These are phyloP conservation scores for Drosophila tristis DNA, from an alignment of 1,140 invertebrate species.

Conservation along the genomic window DNA sequence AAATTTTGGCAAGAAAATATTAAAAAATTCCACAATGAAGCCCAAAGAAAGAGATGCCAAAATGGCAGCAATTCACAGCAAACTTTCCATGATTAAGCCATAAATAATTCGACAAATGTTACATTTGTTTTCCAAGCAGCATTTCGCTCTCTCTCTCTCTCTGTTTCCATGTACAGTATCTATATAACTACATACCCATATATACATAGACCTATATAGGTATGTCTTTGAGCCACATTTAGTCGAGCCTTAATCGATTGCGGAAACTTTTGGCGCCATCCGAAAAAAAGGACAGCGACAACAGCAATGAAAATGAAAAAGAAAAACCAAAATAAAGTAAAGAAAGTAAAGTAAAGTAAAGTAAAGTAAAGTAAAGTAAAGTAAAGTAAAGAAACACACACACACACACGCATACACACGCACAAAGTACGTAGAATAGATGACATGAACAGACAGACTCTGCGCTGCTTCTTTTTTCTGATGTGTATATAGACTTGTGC, in stretches of 20 bases:
- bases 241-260: conserved; percentile 9
- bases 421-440: conserved; percentile 1
- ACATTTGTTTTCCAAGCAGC: conserved; percentile 30
- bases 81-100: conserved; percentile 48
- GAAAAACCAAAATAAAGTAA: background rate
- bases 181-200: too few species aligned
- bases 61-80: conserved; percentile 18
- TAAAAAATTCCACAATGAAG: conserved; percentile 44
- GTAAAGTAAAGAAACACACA: background rate
- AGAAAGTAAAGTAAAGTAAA: background rate
- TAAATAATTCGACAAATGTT: conserved; percentile 51
- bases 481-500: conserved; percentile 18
- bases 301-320: conserved; percentile 2
- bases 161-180: too few species aligned
- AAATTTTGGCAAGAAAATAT: conserved; percentile 37
- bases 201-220: too few species aligned
- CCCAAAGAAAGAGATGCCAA: background rate
- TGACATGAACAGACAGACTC: background rate
- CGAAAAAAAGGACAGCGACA: background rate
- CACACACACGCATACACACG: too few species aligned
- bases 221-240: too few species aligned
- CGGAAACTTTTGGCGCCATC: conserved; percentile 22
- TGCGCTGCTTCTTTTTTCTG: background rate
- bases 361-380: background rate
- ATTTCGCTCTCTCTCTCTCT: background rate